These are phyloP conservation scores for Sebastes iracundus DNA, from an alignment of 2,797 vertebrate species.

Conservation along the genomic window DNA sequence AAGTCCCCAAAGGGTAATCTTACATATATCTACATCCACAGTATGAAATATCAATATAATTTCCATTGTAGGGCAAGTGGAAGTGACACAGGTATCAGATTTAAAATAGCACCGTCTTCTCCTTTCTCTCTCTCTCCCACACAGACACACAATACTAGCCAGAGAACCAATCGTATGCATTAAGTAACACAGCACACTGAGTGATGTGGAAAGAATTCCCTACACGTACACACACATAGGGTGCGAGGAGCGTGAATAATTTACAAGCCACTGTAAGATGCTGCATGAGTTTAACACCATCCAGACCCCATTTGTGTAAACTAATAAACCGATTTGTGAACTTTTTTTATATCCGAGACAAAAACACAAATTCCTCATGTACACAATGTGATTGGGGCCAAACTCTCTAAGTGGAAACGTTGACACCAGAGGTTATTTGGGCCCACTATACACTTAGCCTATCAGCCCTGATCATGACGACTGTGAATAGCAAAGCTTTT, in stretches of 20 bases:
- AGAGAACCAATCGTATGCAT: slow-evolving; percentile 32
- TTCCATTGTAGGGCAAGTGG: slow-evolving; percentile 66
- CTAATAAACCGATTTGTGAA: slow-evolving; percentile 31
- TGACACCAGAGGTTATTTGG: slow-evolving; percentile 50
- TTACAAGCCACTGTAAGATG: slow-evolving; percentile 43
- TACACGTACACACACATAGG: slow-evolving; percentile 23
- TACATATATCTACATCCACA: slow-evolving; percentile 77
- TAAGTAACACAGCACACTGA: slow-evolving; percentile 28
- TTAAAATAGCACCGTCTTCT: slow-evolving; percentile 37
- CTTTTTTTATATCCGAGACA: slow-evolving; percentile 30
- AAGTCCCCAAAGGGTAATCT: slow-evolving; percentile 77
- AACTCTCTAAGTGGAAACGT: slow-evolving; percentile 5
- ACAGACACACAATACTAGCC: neutral
- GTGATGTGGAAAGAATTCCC: slow-evolving; percentile 32
- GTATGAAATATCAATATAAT: slow-evolving; percentile 78
- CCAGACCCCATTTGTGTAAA: slow-evolving; percentile 39
- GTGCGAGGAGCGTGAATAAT: slow-evolving; percentile 50
- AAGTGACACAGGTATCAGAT: slow-evolving; percentile 63
- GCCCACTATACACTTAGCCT: slow-evolving; percentile 27
- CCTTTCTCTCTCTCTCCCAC: neutral
- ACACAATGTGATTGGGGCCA: neutral
- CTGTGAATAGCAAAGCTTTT: slow-evolving; percentile 66
- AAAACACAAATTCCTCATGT: slow-evolving; percentile 23
- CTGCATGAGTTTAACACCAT: slow-evolving; percentile 49
- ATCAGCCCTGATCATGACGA: slow-evolving; percentile 57